Percentiles rank a stretch among this genome's conserved stretches.
Conservation (phyloP, 2,797 vertebrate species). For the Tolypeutes matacus region DNA sequence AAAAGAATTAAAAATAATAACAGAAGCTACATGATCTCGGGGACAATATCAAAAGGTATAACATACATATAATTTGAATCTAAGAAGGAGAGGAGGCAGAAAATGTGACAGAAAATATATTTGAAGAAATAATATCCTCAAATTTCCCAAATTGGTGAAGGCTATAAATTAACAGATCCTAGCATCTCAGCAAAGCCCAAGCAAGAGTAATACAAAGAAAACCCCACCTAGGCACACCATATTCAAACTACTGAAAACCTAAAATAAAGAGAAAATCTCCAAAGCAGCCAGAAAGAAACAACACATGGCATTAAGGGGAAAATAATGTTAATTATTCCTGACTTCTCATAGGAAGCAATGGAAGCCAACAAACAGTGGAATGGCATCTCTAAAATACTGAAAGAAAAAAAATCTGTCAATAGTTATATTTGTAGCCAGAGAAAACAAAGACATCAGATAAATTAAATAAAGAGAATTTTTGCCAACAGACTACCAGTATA, state of each 20-base stretch:
- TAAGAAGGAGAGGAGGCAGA: neutral
- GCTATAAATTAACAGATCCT: neutral
- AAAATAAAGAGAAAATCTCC: neutral
- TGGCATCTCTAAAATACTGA: neutral
- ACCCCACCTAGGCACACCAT: neutral
- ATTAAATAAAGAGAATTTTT: neutral
- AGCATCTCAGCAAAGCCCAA: neutral
- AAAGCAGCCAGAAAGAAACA: neutral
- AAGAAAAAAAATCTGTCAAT: neutral
- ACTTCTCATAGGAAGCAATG: neutral
- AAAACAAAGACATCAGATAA: neutral
- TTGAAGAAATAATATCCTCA: neutral
- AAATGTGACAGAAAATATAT: neutral
- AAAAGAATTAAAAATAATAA: neutral
- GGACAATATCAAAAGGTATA: neutral
- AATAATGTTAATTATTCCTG: no score
- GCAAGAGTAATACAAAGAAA: neutral
- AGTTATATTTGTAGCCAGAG: neutral
- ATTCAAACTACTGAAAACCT: neutral
- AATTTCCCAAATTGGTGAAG: neutral
- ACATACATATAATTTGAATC: neutral
- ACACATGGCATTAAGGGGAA: neutral
- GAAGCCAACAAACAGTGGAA: neutral
- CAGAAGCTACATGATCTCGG: neutral
- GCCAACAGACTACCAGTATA: neutral